A percentile compares a stretch with the other conserved stretches of the same genome.
Evolutionary conservation across 2,888 invertebrate species (phyloP).

Genomic region (Lycaena phlaeas): DNA sequence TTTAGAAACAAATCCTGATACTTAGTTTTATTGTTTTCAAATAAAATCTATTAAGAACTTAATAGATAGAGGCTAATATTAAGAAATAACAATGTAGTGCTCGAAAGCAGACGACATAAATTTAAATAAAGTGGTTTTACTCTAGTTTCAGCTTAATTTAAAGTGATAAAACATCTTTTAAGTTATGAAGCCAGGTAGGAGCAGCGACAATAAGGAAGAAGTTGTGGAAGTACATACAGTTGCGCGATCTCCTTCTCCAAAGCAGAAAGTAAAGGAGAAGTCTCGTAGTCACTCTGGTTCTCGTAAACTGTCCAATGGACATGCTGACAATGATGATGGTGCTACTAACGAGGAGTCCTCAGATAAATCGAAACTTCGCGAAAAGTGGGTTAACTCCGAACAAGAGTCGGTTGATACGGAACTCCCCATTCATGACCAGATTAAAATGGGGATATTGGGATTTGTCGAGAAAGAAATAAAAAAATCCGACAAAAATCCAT

Average conservation of each 20-base stretch:
- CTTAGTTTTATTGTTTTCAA: constrained; percentile 13
- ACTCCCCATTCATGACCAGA: constrained; percentile 72
- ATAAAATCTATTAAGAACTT: background rate
- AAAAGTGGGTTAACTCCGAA: constrained; percentile 64
- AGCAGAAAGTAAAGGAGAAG: constrained; percentile 38
- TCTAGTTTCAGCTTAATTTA: constrained; percentile 4
- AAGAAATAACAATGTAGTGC: background rate
- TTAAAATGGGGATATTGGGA: constrained; percentile 64
- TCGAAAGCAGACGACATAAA: background rate
- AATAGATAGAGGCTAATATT: too few species aligned
- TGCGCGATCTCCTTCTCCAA: constrained; percentile 57
- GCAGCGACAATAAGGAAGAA: constrained; percentile 49
- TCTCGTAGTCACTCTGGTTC: constrained; percentile 48
- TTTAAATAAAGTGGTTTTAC: background rate
- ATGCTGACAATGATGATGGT: constrained; percentile 30
- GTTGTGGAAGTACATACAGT: constrained; percentile 58
- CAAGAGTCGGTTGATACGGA: constrained; percentile 73
- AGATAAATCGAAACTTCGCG: constrained; percentile 49
- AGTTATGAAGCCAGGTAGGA: constrained; percentile 56
- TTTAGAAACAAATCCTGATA: constrained; percentile 25
- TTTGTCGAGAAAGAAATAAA: constrained; percentile 69
- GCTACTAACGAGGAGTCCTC: constrained; percentile 25
- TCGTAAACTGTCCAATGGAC: constrained; percentile 57
- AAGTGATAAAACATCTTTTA: constrained; percentile 2
- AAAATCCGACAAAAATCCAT: constrained; percentile 61